Evolutionary conservation across 2,797 vertebrate species (phyloP).

Genomic region (Microctenopoma lineatum): DNA sequence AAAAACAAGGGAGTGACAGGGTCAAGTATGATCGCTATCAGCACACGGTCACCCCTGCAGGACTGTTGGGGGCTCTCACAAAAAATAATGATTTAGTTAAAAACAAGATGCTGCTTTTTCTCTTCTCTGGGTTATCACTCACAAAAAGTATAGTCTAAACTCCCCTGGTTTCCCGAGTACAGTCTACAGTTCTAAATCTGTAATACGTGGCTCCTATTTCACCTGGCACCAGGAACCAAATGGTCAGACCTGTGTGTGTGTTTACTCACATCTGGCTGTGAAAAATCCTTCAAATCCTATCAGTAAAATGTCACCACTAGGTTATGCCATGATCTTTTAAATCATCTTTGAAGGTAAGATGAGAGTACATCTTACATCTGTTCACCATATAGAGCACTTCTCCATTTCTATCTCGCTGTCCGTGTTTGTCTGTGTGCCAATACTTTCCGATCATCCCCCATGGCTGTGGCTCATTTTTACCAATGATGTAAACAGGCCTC

Average conservation of each 20-base stretch:
- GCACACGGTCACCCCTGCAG: conserved; percentile 20
- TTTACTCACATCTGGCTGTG: conserved; percentile 28
- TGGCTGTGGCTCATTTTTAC: too few species aligned
- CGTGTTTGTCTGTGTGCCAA: too few species aligned
- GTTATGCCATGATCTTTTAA: conserved; percentile 41
- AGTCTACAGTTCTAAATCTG: conserved; percentile 55
- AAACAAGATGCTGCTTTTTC: conserved; percentile 27
- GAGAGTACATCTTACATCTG: background rate
- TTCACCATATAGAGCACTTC: background rate
- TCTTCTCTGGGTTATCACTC: conserved; percentile 17
- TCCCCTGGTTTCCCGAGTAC: conserved; percentile 39
- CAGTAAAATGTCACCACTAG: conserved; percentile 53
- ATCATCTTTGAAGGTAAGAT: conserved; percentile 19
- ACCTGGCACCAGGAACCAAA: conserved; percentile 71
- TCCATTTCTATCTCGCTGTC: background rate
- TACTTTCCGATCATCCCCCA: too few species aligned
- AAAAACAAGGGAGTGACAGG: conserved; percentile 73
- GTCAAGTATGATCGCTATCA: conserved; percentile 65
- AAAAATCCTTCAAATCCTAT: conserved; percentile 62
- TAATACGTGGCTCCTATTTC: conserved; percentile 50
- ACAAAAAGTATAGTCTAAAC: conserved; percentile 31
- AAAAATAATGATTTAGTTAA: conserved; percentile 39
- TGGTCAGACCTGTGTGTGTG: conserved; percentile 52
- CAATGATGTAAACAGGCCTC: too few species aligned
- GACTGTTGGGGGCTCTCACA: conserved; percentile 21